Percentiles rank a stretch among this genome's conserved stretches.
These are phyloP conservation scores for Ondatra zibethicus DNA, from an alignment of 2,113 vertebrate genomes.

Conservation along the genomic window DNA sequence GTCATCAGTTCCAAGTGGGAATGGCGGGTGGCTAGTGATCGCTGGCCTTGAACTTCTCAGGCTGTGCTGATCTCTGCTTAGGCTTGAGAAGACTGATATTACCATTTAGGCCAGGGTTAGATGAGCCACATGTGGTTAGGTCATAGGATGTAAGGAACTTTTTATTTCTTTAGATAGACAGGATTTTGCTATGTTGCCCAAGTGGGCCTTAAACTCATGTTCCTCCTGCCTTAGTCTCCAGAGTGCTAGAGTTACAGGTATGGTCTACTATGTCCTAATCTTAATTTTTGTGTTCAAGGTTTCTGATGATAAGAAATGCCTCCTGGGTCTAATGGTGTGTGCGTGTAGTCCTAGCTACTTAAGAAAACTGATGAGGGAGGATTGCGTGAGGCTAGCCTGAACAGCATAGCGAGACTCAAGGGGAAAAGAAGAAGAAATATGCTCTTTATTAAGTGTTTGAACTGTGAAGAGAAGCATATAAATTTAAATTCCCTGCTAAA, in stretches of 20 bases:
- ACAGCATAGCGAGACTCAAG: background rate
- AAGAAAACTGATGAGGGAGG: background rate
- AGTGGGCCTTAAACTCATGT: background rate
- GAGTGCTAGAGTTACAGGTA: background rate
- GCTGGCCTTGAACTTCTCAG: background rate
- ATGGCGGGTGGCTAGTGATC: background rate
- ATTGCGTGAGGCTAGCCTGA: background rate
- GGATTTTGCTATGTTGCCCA: background rate
- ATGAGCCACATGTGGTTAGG: background rate
- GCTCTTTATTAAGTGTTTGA: background rate
- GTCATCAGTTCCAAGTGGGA: background rate
- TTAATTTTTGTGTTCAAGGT: slow-evolving; percentile 13
- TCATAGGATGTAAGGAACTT: background rate
- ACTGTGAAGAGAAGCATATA: background rate
- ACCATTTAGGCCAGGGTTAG: background rate
- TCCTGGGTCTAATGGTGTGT: background rate
- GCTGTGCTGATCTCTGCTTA: background rate
- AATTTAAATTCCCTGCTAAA: background rate
- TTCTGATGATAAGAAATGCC: background rate
- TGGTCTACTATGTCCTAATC: background rate
- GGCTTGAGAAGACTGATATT: background rate
- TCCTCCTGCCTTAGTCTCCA: background rate
- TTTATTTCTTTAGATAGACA: background rate
- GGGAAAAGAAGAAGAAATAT: background rate
- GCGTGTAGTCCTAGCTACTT: background rate